Base-by-base conservation (phyloP, 2,113 vertebrate species). In the Holacanthus passer region DNA sequence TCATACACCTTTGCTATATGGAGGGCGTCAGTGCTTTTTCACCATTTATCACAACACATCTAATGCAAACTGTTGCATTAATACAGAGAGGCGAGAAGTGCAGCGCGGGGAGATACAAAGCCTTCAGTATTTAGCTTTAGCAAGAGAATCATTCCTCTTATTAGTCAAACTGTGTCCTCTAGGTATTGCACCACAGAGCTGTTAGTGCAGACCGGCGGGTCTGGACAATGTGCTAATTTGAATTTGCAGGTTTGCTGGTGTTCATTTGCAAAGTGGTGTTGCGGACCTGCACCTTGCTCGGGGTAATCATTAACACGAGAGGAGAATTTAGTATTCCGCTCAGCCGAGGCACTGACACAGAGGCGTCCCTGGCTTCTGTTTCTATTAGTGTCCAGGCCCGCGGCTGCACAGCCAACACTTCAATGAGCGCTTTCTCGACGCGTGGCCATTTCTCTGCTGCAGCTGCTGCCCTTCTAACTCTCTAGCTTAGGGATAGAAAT, bases 241-340 rank as follows among this genome's bases (percentile, higher is more conserved):
- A 91, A 88, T 85, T 63, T 86, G 87, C 81, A 83, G 76, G 70
- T 88, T 89, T 90, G 84, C 73, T 79, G 82, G 79, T 87, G 80
- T 88, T 75, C 87, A 89, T 92, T 91, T 91, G 91, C 88, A 81
- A 85, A 88, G 67, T 73, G 83, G 71, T 80, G 89, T 77, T 88
- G 83, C 59, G 71, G 77, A 86, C 81, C 47, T 77, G 81, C 84
- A 79, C 87, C 81, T 89, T 84, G 90, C 93, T 90, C 71, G 77
- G 82, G 90, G 91, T 90, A 82, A 93, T 92, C 87, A 93, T 93
- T 94, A 94, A 83, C 87, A 81, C 77, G 39, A 84, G 88, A 84
- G 83, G 65, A 74, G 84, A 85, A 76, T 88, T 93, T 87, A 80
- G 86, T 89, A 92, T 90, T 90, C 93, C 37, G 69, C 86, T 86